Evolutionary conservation across 2,888 invertebrate species (phyloP).

Genomic region (Nesidiocoris tenuis): DNA sequence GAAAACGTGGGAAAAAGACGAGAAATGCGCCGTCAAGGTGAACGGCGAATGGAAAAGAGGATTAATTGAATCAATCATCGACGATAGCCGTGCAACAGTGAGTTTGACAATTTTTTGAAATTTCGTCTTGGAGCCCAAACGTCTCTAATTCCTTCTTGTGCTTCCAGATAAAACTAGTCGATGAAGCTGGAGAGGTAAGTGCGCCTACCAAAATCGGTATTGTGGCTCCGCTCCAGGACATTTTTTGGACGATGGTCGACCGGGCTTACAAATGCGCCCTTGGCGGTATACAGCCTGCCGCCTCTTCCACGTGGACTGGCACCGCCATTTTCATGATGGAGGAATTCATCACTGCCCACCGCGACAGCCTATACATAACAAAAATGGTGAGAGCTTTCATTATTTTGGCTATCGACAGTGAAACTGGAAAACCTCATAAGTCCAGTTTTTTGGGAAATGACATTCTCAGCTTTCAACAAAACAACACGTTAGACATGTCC

Average conservation of each 20-base stretch:
- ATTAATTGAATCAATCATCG: background rate
- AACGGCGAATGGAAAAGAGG: constrained; percentile 67
- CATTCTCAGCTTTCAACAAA: no score
- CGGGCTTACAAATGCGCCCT: constrained; percentile 68
- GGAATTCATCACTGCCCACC: constrained; percentile 59
- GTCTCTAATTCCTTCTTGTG: no score
- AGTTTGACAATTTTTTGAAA: no score
- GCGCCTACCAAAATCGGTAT: constrained; percentile 55
- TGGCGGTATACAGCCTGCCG: constrained; percentile 70
- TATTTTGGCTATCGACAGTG: no score
- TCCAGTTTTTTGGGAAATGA: background rate
- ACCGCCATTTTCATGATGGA: constrained; percentile 63
- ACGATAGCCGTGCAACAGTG: no score
- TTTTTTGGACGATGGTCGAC: constrained; percentile 60
- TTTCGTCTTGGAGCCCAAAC: no score
- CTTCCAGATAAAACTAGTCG: constrained; percentile 63
- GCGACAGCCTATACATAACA: constrained; percentile 58
- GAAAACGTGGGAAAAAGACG: constrained; percentile 52
- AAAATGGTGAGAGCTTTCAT: constrained; percentile 56
- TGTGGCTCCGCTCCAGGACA: constrained; percentile 54
- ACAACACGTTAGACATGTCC: no score
- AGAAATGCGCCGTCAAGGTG: constrained; percentile 58
- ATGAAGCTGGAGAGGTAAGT: constrained; percentile 62
- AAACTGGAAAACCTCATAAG: no score
- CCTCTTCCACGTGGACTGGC: constrained; percentile 62